Conservation (phyloP, 2,888 invertebrate genomes). For the Amiota minor region DNA sequence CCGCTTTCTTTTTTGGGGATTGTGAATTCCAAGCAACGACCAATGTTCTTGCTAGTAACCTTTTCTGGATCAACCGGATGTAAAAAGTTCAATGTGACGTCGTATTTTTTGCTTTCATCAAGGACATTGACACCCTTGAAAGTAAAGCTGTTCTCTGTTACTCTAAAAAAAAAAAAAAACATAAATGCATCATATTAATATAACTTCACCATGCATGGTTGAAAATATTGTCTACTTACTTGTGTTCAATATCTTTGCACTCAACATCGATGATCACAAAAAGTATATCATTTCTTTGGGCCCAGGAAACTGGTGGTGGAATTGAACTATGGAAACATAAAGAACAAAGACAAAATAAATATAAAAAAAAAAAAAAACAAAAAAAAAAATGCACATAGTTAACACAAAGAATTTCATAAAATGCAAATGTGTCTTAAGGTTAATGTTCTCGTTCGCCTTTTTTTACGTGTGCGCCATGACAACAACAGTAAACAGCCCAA, state of each 20-base stretch:
- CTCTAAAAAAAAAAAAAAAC: conserved; percentile 71
- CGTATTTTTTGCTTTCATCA: conserved; percentile 87
- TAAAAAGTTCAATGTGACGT: conserved; percentile 89
- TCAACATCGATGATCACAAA: conserved; percentile 93
- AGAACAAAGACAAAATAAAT: too few relatives aligned
- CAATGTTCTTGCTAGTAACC: conserved; percentile 81
- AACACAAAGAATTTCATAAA: conserved; percentile 36
- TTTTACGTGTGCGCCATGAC: conserved; percentile 39
- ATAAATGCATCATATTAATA: background rate
- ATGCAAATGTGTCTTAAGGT: conserved; percentile 10
- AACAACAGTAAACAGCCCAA: conserved; percentile 38
- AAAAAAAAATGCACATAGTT: background rate
- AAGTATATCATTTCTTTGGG: conserved; percentile 87
- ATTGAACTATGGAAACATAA: conserved; percentile 55
- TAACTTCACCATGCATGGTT: background rate
- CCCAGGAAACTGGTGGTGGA: conserved; percentile 94
- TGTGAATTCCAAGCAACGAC: conserved; percentile 83
- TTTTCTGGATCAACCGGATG: conserved; percentile 88
- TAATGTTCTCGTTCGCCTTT: conserved; percentile 28
- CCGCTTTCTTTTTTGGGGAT: conserved; percentile 81
- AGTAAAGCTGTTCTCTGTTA: conserved; percentile 82
- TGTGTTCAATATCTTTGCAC: conserved; percentile 88
- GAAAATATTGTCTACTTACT: conserved; percentile 74
- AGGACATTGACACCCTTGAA: conserved; percentile 89
- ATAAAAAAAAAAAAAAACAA: conserved; percentile 15